Evolutionary conservation across 2,113 vertebrate genomes (phyloP), one percentile per base, ranked within the genome.

Genomic region (Dasyprocta punctata): DNA sequence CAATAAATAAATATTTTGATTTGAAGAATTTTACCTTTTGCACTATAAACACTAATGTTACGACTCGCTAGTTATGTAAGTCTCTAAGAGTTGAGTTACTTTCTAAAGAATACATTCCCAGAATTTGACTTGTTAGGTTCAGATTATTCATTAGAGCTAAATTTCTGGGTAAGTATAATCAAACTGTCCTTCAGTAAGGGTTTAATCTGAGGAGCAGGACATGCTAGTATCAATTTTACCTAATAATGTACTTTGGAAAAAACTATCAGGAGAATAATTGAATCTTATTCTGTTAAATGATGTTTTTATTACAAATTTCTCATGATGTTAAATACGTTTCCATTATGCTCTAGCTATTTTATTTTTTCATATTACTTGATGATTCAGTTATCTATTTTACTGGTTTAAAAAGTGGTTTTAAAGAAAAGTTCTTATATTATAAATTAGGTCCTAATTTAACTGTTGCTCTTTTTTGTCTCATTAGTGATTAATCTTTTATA

Each of bases 101-200:
- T 96, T 38, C 33, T 86, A 75, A 81, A 82, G 82, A 11, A 19
- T 86, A 41, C 58, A 88, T 9, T 69, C 36, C 14, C 58, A 67
- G 33, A 77, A 84, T 94, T 69, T 47, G 22, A 96, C 69, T 54
- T 78, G 30, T 84, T 96, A 92, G 28, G 69, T 89, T 41, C 89
- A 61, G 30, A 16, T 78, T 89, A 44, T 28, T 49, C 47, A 78
- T 85, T 33, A 77, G 49, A 78, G 20, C 38, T 82, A 78, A 61
- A 49, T 60, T 92, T 77, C 28, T 24, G 30, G 5, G 4, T 71
- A 67, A 30, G 12, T 84, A 52, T 54, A 85, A 49, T 30, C 33
- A 61, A 81, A 85, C n/a, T 84, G 4, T 85, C 19, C 7, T 90
- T 6, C 24, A 47, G 75, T 41, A 82, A 47, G 47, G 52, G 67